phyloP scores from a whole-genome alignment of 2,797 vertebrate species.

The Enteromius trimaculatus region DNA sequence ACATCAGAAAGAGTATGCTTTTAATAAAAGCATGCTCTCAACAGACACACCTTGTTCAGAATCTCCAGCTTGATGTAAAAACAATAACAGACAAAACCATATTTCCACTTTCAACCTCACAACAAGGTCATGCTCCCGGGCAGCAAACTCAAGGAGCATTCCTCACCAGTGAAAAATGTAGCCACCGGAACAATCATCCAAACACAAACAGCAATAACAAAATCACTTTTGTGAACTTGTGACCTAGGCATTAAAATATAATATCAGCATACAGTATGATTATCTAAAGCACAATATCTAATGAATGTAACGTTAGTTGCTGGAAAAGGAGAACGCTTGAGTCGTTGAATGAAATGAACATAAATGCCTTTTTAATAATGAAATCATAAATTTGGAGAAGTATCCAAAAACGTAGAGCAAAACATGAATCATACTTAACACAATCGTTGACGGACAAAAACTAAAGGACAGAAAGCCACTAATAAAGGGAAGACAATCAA shows the following conservation, averaged over 20 bases:
- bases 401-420: no score
- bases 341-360: no score
- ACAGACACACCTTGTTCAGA: background rate
- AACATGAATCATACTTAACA: no score
- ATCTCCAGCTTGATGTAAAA: background rate
- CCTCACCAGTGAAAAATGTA: conserved; percentile 5
- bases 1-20: conserved; percentile 14
- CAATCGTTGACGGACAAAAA: no score
- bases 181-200: background rate
- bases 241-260: background rate
- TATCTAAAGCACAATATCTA: background rate
- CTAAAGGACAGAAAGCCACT: no score
- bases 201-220: conserved; percentile 23
- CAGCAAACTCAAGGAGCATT: conserved; percentile 2
- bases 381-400: no score
- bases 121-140: background rate
- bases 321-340: no score
- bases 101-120: background rate
- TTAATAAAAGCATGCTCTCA: conserved; percentile 25
- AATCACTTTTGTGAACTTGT: background rate
- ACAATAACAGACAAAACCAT: conserved; percentile 18
- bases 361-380: no score
- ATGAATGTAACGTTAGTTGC: no score
- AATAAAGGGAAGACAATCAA: no score
- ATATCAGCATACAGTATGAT: background rate